Base-by-base conservation (phyloP, 2,888 invertebrate genomes). In the Laspeyria flexula region DNA sequence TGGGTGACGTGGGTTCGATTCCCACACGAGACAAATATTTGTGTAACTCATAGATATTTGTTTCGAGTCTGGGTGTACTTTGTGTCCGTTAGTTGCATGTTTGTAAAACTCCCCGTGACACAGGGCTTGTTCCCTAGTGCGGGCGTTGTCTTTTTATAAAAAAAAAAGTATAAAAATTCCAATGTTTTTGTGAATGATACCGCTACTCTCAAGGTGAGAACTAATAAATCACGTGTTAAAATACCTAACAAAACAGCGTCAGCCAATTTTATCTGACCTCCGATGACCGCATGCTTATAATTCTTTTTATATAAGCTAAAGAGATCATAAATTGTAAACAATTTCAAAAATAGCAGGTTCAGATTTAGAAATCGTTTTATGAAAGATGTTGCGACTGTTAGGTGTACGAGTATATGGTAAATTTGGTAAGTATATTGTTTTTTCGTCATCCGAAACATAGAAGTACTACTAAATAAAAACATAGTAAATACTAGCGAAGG, bases 291-390 rank as follows among this genome's bases (percentile, higher is more conserved):
- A 60, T 21, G n/a, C 13, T 16, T 40, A 29, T 34, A 47, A 11
- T 0, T n/a, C 11, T 12, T 48, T 5, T n/a, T 25, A 23, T 6
- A 25, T 25, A 1, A 1, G 9, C 25, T 7, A 25, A 25, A 25
- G 25, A 25, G 25, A 7, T 25, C 7, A 7, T 25, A 25, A 25
- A 25, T 7, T 25, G 25, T 25, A 7, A 18, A 18, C 18, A 18
- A 51, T 34, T 42, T 44, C 54, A 59, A 56, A 65, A 65, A 67
- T 59, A 70, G 25, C n/a, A 3, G 25, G 7, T 6, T 25, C 25
- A 25, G 9, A 7, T 25, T 25, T 25, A 25, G 7, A 25, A 7
- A 25, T 25, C 3, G 9, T 25, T 25, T 25, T 25, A 4, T 25
- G 25, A 25, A 25, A 1, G 7, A 7, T 7, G 3, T 25, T 4